Evolutionary conservation across 2,888 invertebrate species (phyloP).

Genomic region (Lacanobia wlatinum): DNA sequence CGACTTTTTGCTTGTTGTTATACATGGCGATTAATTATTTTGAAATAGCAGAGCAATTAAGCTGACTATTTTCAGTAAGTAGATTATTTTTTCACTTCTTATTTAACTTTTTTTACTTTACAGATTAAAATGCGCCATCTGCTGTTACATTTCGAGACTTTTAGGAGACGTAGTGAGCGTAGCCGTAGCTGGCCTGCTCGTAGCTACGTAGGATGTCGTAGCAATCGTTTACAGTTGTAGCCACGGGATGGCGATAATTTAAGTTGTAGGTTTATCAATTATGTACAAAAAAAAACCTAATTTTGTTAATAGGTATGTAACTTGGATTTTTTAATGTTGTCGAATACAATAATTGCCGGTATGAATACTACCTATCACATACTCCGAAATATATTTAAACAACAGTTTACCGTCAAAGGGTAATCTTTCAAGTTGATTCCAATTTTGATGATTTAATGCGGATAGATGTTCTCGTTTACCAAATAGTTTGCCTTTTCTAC

Average conservation of each 20-base stretch:
- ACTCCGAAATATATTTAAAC: too few relatives aligned
- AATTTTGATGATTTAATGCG: background rate
- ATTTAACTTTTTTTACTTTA: too few relatives aligned
- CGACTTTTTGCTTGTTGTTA: background rate
- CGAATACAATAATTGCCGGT: too few relatives aligned
- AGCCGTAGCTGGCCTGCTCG: background rate
- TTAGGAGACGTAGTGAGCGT: background rate
- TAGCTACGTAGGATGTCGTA: slow-evolving; percentile 3
- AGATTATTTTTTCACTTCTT: background rate
- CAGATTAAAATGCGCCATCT: slow-evolving; percentile 30
- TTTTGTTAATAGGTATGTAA: background rate
- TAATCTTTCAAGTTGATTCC: background rate
- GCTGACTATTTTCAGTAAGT: background rate
- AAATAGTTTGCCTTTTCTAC: too few relatives aligned
- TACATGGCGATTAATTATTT: background rate
- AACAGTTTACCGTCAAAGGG: background rate
- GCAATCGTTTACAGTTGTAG: slow-evolving; percentile 4
- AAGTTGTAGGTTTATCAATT: background rate
- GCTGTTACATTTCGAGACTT: slow-evolving; percentile 13
- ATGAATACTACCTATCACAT: too few relatives aligned
- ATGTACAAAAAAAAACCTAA: background rate
- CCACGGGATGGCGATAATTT: slow-evolving; percentile 25
- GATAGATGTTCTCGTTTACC: too few relatives aligned
- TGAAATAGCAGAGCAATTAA: background rate
- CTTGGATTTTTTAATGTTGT: too few relatives aligned